Conservation (phyloP, 2,888 invertebrate genomes). For the Acleris emargana region DNA sequence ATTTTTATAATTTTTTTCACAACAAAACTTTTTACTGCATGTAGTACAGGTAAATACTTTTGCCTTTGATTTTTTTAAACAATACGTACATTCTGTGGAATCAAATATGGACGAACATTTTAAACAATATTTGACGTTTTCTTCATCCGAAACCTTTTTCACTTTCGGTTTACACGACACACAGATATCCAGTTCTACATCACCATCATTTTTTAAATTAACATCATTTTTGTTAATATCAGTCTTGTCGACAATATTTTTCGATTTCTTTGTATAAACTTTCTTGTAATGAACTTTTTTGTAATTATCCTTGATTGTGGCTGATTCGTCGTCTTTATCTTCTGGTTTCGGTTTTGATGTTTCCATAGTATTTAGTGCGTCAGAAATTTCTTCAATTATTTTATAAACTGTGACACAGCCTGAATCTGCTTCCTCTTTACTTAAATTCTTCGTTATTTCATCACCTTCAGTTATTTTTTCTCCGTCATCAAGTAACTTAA, state of each 20-base stretch:
- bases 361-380: not conserved
- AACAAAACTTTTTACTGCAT: constrained; percentile 26
- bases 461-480: not conserved
- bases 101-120: constrained; percentile 58
- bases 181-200: constrained; percentile 9
- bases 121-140: constrained; percentile 53
- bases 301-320: constrained; percentile 25
- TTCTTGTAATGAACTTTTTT: constrained; percentile 21
- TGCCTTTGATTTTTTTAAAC: constrained; percentile 40
- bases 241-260: constrained; percentile 35
- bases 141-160: constrained; percentile 45
- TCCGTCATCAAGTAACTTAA: constrained; percentile 45
- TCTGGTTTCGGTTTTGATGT: not conserved
- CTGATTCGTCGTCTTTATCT: not conserved
- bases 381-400: constrained; percentile 6
- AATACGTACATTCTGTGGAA: constrained; percentile 52
- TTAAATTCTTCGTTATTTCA: constrained; percentile 21
- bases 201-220: constrained; percentile 23
- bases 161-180: constrained; percentile 37
- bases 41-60: not conserved
- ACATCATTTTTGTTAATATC: constrained; percentile 29
- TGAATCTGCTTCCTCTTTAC: constrained; percentile 2
- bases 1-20: not conserved
- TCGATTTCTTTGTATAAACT: constrained; percentile 27
- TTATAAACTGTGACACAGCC: not conserved